phyloP scores from a whole-genome alignment of 2,888 invertebrate species.

The Mayetiola destructor region DNA sequence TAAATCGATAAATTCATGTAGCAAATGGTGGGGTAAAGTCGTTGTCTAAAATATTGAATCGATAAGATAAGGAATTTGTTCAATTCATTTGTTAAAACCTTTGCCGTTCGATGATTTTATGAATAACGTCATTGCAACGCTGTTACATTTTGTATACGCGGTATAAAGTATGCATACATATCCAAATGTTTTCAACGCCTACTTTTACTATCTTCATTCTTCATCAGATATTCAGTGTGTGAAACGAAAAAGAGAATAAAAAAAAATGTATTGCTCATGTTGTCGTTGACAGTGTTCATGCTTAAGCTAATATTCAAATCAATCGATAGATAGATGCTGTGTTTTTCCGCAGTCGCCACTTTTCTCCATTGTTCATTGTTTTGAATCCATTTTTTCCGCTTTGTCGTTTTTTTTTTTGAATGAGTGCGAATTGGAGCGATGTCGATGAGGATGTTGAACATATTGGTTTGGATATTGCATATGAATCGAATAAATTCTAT shows the following conservation, averaged over 20 bases:
- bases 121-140: too few species aligned
- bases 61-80: conserved; percentile 12
- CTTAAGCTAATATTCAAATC: too few species aligned
- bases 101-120: not conserved
- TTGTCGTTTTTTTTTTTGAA: not conserved
- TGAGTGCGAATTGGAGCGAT: not conserved
- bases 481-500: not conserved
- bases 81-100: too few species aligned
- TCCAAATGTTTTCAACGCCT: too few species aligned
- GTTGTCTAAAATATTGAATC: not conserved
- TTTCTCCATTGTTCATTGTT: not conserved
- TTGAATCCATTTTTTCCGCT: not conserved
- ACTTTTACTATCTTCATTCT: too few species aligned
- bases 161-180: too few species aligned
- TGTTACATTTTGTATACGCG: too few species aligned
- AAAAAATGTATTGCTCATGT: conserved; percentile 1
- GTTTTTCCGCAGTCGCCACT: not conserved
- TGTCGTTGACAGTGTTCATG: not conserved
- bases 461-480: not conserved
- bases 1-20: not conserved
- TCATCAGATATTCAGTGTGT: too few species aligned
- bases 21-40: not conserved
- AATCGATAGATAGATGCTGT: too few species aligned
- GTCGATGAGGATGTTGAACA: too few species aligned
- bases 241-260: too few species aligned